Evolutionary conservation across 2,888 invertebrate species (phyloP).

Genomic region (Cynaeus angustus): DNA sequence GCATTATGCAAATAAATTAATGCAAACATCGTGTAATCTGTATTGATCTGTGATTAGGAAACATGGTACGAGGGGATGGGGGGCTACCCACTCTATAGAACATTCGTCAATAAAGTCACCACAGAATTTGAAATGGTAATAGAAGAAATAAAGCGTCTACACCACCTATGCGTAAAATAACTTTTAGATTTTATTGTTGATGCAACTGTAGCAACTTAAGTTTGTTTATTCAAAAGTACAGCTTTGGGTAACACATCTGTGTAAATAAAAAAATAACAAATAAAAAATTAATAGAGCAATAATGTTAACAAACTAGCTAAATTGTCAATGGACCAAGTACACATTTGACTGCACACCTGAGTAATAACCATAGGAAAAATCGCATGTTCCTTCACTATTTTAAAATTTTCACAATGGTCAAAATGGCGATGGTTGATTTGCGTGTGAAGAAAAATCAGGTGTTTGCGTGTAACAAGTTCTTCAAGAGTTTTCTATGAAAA

Average conservation of each 20-base stretch:
- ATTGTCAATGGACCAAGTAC: too few relatives aligned
- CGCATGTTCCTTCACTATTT: too few relatives aligned
- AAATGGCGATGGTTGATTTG: slow-evolving; percentile 15
- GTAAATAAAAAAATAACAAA: too few relatives aligned
- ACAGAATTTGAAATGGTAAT: slow-evolving; percentile 27
- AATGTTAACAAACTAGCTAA: too few relatives aligned
- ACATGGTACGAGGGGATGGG: slow-evolving; percentile 1
- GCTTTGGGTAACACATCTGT: too few relatives aligned
- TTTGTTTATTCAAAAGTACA: too few relatives aligned
- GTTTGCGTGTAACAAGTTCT: slow-evolving; percentile 29
- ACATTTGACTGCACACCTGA: too few relatives aligned
- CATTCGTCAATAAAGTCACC: slow-evolving; percentile 27
- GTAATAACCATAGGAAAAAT: too few relatives aligned
- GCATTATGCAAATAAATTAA: slow-evolving; percentile 30
- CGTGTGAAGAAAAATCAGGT: slow-evolving; percentile 27
- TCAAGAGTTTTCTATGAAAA: slow-evolving; percentile 29
- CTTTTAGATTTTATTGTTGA: too few relatives aligned
- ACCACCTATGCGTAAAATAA: too few relatives aligned
- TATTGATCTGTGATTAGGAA: slow-evolving; percentile 18
- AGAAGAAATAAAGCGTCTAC: slow-evolving; percentile 10
- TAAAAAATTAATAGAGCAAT: too few relatives aligned
- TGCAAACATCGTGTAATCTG: slow-evolving; percentile 36
- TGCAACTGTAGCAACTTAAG: too few relatives aligned
- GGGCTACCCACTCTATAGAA: not conserved
- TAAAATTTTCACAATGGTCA: slow-evolving; percentile 7